These are phyloP conservation scores for Phylloscopus collybita DNA, from an alignment of 2,797 vertebrate genomes.

Conservation along the genomic window DNA sequence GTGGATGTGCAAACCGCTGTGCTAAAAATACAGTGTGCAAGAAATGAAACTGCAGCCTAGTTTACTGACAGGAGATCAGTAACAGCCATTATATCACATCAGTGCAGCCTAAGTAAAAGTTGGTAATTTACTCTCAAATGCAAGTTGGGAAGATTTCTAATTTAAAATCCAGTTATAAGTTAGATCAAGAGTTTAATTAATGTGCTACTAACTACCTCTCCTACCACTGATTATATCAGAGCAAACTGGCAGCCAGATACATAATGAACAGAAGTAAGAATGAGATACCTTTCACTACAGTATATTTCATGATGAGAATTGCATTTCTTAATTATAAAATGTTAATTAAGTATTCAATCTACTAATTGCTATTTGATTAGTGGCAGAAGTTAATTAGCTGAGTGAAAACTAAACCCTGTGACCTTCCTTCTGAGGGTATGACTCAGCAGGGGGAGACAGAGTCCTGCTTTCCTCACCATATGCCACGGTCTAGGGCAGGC, in stretches of 20 bases:
- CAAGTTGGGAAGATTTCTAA: not conserved
- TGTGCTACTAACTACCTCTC: not conserved
- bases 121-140: not conserved
- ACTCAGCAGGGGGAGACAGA: slow-evolving; percentile 62
- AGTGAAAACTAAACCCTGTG: slow-evolving; percentile 23
- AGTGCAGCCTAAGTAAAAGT: not conserved
- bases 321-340: slow-evolving; percentile 30
- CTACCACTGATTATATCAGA: not conserved
- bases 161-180: not conserved
- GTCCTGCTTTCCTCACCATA: not conserved
- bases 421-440: not conserved
- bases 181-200: not conserved
- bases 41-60: not conserved
- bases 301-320: not conserved
- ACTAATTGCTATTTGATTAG: slow-evolving; percentile 46
- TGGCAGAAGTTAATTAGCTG: slow-evolving; percentile 46
- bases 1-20: not conserved
- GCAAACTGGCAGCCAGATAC: not conserved
- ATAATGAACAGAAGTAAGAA: not conserved
- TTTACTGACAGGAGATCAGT: not conserved
- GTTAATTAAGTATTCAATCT: slow-evolving; percentile 33
- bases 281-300: not conserved
- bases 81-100: not conserved
- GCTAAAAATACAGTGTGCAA: not conserved
- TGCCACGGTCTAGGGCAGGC: not conserved